These are phyloP conservation scores for Pseudococcus longispinus DNA, from an alignment of 2,888 invertebrate genomes.

Conservation along the genomic window DNA sequence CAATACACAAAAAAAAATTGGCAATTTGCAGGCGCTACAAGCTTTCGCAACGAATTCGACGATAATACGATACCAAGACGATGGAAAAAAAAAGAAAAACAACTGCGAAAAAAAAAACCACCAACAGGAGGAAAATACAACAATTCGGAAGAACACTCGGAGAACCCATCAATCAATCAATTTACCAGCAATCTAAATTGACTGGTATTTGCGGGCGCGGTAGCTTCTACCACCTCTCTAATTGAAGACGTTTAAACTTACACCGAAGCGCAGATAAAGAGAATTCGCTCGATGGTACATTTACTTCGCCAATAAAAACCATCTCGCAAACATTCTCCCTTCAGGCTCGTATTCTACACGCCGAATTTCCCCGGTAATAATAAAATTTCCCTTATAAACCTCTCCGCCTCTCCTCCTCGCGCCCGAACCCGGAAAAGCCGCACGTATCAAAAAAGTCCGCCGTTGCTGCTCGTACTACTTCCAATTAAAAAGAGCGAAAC, in stretches of 20 bases:
- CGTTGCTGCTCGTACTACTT: neutral
- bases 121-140: neutral
- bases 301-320: neutral
- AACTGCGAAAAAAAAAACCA: no score
- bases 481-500: neutral
- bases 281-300: neutral
- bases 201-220: neutral
- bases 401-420: neutral
- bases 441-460: neutral
- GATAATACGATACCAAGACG: neutral
- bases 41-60: neutral
- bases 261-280: neutral
- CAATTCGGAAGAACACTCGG: neutral
- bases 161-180: slow-evolving; percentile 18
- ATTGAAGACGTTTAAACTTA: slow-evolving; percentile 2
- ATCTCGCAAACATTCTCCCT: neutral
- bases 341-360: neutral
- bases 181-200: slow-evolving; percentile 6
- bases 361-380: neutral
- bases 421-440: neutral
- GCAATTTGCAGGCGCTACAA: slow-evolving; percentile 7
- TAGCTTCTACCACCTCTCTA: neutral
- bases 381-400: neutral
- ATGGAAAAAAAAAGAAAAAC: neutral
- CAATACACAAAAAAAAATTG: neutral